Evolutionary conservation across 2,888 invertebrate species (phyloP).

Genomic region (Tenthredo livida): DNA sequence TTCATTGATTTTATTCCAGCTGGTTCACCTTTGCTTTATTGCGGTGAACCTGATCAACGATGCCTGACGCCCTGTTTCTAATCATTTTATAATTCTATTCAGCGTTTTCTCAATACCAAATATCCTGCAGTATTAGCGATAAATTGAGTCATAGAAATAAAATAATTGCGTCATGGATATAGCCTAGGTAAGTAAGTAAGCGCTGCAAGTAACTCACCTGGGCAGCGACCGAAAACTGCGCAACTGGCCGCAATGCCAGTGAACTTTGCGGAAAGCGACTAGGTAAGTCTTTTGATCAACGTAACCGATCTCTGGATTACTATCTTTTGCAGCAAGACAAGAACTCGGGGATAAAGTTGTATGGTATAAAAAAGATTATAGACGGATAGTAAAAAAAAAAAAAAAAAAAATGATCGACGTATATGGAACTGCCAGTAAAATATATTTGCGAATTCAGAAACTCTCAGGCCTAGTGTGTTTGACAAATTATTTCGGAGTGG

Average conservation of each 20-base stretch:
- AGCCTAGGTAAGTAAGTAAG: constrained; percentile 4
- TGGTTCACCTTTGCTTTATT: constrained; percentile 33
- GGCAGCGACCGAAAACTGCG: constrained; percentile 22
- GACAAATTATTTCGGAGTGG: neutral
- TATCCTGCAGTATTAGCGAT: neutral
- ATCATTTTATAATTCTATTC: neutral
- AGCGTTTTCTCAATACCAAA: neutral
- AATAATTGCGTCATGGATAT: neutral
- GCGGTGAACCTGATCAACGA: neutral
- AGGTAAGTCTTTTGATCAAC: neutral
- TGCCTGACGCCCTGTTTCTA: neutral
- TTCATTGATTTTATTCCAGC: neutral
- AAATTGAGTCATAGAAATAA: neutral
- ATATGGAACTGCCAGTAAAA: neutral
- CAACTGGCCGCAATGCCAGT: constrained; percentile 5
- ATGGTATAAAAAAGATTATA: neutral
- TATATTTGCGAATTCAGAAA: neutral
- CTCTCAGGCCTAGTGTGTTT: neutral
- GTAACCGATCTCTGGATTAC: neutral
- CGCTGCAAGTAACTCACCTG: neutral
- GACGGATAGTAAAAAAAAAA: neutral
- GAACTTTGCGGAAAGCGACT: neutral
- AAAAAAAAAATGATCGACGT: neutral
- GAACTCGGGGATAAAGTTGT: neutral
- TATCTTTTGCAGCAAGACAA: neutral